Percentiles rank a stretch among this genome's conserved stretches.
Conservation (phyloP, 1,140 invertebrate genomes). For the Lasaia peninsularis region DNA sequence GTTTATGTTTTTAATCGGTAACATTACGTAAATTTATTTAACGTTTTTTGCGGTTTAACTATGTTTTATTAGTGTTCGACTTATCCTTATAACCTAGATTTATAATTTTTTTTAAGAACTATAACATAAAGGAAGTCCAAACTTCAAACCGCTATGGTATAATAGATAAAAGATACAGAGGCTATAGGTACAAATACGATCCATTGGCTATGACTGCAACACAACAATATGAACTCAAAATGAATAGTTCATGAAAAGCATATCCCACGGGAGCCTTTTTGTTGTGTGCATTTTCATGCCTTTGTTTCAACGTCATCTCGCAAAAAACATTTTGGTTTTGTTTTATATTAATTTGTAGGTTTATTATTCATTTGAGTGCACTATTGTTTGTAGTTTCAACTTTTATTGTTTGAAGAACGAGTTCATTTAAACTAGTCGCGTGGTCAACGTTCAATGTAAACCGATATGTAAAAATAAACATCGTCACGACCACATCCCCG, state of each 20-base stretch:
- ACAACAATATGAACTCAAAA: conserved; percentile 8
- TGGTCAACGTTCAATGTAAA: not conserved
- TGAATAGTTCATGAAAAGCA: conserved; percentile 9
- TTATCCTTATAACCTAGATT: too few species aligned
- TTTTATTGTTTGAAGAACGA: not conserved
- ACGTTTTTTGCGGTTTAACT: too few species aligned
- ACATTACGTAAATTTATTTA: too few species aligned
- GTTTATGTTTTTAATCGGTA: too few species aligned
- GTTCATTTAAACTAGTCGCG: not conserved
- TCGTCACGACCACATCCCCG: too few species aligned
- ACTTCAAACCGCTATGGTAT: too few species aligned
- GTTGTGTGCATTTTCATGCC: conserved; percentile 6
- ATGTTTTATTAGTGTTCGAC: too few species aligned
- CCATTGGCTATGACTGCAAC: not conserved
- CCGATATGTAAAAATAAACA: not conserved
- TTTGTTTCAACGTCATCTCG: conserved; percentile 8
- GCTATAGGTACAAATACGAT: not conserved
- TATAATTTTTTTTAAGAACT: too few species aligned
- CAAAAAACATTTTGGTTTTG: conserved; percentile 4
- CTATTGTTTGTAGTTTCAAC: not conserved
- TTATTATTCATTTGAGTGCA: conserved; percentile 11
- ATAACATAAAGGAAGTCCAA: too few species aligned
- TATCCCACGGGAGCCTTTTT: conserved; percentile 11
- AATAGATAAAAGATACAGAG: not conserved
- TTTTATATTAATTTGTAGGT: conserved; percentile 11